Evolutionary conservation across 2,113 vertebrate species (phyloP), one percentile per base, ranked within the genome.

Genomic region (Hepsetus odoe): DNA sequence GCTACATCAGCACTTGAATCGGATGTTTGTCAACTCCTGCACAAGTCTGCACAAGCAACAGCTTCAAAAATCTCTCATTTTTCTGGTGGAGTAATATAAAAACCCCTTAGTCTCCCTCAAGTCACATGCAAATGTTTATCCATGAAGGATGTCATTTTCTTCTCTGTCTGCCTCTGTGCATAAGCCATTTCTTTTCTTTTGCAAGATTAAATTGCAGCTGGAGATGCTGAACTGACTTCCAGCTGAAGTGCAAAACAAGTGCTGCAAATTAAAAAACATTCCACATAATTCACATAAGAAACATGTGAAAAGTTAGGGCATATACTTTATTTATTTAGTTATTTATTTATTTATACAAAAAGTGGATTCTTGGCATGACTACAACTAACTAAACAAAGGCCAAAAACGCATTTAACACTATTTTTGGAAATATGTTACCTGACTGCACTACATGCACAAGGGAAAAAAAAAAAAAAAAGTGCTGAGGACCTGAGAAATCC

Each of bases 401-500:
- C 30, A 32, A 32, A 9, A 8, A 6, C 1, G 18, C 22, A 18
- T 35, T 65, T 65, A 38, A 73, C 26, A 14, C 76, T 62, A 44
- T 30, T 40, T 71, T 51, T 65, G 66, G 9, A 62, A 38, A 18
- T 26, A 12, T 75, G 74, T 78, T 73, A 44, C 58, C 61, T 67
- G 46, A 24, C 11, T 77, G 10, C 5, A 85, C 82, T 81, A 71
- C n/a, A 67, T 76, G 42, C 51, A 73, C 14, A 53, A 59, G 68
- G 42, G 28, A 51, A 42, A 35, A 33, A n/a, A 33, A 49, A 2
- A 80, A 83, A 87, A 79, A 81, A 81, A 84, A 85, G 62, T 16
- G 16, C 76, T 72, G 76, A 22, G 58, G 82, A 82, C 87, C 82
- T 38, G 5, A 10, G 88, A 87, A 88, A 91, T 81, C n/a, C 78